A percentile compares a stretch with the other conserved stretches of the same genome.
These are phyloP conservation scores for Drosophila atripex DNA, from an alignment of 2,888 invertebrate species.

Conservation along the genomic window DNA sequence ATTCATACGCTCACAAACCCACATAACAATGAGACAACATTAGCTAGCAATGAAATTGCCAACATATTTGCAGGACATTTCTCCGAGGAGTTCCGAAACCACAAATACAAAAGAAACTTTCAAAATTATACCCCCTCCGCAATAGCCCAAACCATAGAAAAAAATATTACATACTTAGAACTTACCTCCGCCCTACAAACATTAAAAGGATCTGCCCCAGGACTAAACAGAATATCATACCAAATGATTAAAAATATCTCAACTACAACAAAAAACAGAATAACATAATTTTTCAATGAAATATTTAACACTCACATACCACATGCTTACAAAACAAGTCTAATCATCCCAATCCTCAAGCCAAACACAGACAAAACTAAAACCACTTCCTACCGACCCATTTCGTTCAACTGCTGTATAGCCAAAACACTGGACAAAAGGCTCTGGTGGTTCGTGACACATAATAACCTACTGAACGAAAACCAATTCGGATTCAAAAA, in stretches of 20 bases:
- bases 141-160: conserved; percentile 11
- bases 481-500: too few relatives aligned
- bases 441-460: too few relatives aligned
- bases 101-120: conserved; percentile 9
- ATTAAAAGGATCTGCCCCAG: conserved; percentile 4
- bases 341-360: too few relatives aligned
- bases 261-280: conserved; percentile 10
- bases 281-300: conserved; percentile 14
- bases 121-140: not conserved
- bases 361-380: too few relatives aligned
- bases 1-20: conserved; percentile 6
- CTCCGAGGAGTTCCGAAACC: not conserved
- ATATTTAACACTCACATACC: conserved; percentile 21
- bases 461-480: too few relatives aligned
- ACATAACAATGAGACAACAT: not conserved
- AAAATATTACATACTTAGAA: conserved; percentile 1
- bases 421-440: too few relatives aligned
- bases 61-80: conserved; percentile 14
- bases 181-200: not conserved
- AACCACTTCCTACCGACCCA: not conserved
- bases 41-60: not conserved
- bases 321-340: conserved; percentile 22
- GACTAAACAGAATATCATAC: conserved; percentile 18
- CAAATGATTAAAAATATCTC: conserved; percentile 18
- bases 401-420: too few relatives aligned